Evolutionary conservation across 1,140 invertebrate genomes (phyloP).

Genomic region (Neotoxoptera formosana): DNA sequence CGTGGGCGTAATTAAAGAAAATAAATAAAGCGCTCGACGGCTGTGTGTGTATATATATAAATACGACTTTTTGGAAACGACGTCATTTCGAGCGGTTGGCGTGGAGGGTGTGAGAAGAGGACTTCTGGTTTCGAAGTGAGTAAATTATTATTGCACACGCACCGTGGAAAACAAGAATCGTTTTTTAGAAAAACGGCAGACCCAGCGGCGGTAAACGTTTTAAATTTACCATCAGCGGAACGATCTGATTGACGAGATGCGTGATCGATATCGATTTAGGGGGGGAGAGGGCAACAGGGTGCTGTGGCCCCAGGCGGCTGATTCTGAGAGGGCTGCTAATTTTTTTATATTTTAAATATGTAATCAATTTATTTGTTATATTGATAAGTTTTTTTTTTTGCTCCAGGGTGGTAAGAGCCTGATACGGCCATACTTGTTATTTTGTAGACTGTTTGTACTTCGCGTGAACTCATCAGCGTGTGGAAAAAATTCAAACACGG

Average conservation of each 20-base stretch:
- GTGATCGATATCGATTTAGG: background rate
- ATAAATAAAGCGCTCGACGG: background rate
- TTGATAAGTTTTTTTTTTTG: no score
- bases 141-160: background rate
- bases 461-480: background rate
- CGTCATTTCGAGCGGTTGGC: background rate
- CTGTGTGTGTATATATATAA: background rate
- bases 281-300: no score
- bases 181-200: background rate
- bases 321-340: no score
- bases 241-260: background rate
- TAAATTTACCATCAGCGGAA: background rate
- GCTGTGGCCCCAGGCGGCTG: no score
- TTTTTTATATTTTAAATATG: no score
- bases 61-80: background rate
- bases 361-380: no score
- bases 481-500: background rate
- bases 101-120: background rate
- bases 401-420: no score
- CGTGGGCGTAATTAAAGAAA: constrained; percentile 11
- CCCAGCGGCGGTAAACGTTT: background rate
- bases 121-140: background rate
- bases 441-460: background rate
- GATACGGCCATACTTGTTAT: no score
- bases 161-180: background rate